Conservation (phyloP, 2,888 invertebrate species). For the Macaria notata region DNA sequence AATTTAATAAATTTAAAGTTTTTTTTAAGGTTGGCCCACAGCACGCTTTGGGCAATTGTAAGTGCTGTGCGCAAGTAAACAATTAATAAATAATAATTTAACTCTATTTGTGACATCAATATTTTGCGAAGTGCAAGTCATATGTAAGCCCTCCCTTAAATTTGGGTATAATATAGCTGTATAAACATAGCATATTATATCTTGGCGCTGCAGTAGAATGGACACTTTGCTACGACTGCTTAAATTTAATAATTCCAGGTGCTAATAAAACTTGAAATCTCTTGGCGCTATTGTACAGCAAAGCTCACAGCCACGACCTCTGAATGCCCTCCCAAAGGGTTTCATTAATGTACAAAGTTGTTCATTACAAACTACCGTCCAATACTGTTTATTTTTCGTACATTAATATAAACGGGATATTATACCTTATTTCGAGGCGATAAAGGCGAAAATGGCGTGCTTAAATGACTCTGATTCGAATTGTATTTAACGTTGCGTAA, state of each 20-base stretch:
- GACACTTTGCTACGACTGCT: not conserved
- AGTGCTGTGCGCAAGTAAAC: too few species aligned
- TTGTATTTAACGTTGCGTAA: slow-evolving; percentile 52
- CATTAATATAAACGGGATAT: slow-evolving; percentile 11
- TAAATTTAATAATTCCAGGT: slow-evolving; percentile 10
- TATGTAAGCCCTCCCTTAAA: too few species aligned
- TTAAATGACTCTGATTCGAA: slow-evolving; percentile 35
- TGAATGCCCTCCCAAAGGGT: slow-evolving; percentile 16
- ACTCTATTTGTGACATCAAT: too few species aligned
- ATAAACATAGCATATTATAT: too few species aligned
- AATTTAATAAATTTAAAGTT: too few species aligned
- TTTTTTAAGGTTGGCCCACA: too few species aligned
- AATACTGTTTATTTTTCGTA: slow-evolving; percentile 24
- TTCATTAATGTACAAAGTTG: slow-evolving; percentile 29
- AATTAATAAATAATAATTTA: too few species aligned
- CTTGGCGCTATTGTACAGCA: slow-evolving; percentile 10
- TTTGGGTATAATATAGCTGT: too few species aligned
- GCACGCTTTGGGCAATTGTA: too few species aligned
- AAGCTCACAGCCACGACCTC: slow-evolving; percentile 15
- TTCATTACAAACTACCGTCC: slow-evolving; percentile 26
- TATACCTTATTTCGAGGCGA: slow-evolving; percentile 21
- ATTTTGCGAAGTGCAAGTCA: too few species aligned
- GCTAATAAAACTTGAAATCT: slow-evolving; percentile 14
- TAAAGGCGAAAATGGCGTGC: slow-evolving; percentile 32
- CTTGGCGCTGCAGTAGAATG: too few species aligned